Evolutionary conservation across 2,113 vertebrate genomes (phyloP), one percentile per base, ranked within the genome.

Genomic region (Brienomyrus brachyistius): DNA sequence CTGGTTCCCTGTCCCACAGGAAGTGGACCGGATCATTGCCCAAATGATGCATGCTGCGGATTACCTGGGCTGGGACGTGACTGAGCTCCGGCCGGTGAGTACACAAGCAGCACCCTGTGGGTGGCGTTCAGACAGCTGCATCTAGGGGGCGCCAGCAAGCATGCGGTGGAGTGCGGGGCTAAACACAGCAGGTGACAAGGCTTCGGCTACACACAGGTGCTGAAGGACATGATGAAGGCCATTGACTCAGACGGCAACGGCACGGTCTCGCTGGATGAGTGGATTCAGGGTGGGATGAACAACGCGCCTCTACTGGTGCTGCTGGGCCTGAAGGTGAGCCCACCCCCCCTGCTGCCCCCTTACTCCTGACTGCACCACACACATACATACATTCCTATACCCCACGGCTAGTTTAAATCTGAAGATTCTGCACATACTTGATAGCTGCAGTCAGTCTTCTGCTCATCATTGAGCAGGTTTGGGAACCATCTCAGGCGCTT

Each of bases 1-100:
- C 27, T 2, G 43, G 51, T 40, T 51, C n/a, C 85, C 19, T 40
- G 27, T 87, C 80, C 8, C 70, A 80, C 92, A 98, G 97, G 97
- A 98, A 93, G 97, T 98, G 90, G 97, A 98, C 88, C 94, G 96
- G 92, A 97, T 98, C 90, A 97, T 98, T 80, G 96, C 95, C 59
- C 97, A 98, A 92, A 98, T 98, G 97, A 98, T 97, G 96, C 96
- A 97, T 0, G 96, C 97, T 88, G 97, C 97, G 40, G 97, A 97
- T 31, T 98, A 98, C 91, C 94, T 98, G 17, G 97, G 97, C 50
- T 98, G 97, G 97, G 97, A 98, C 70, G 97, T 98, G 88, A 97
- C 97, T 7, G 97, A 98, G 92, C 95, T 98, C 90, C 95, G 95
- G 88, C 97, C 97, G 17, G 97, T 98, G 91, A 96, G 97, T 84